Base-by-base conservation (phyloP, 2,888 invertebrate genomes). In the Athrips mouffetella region DNA sequence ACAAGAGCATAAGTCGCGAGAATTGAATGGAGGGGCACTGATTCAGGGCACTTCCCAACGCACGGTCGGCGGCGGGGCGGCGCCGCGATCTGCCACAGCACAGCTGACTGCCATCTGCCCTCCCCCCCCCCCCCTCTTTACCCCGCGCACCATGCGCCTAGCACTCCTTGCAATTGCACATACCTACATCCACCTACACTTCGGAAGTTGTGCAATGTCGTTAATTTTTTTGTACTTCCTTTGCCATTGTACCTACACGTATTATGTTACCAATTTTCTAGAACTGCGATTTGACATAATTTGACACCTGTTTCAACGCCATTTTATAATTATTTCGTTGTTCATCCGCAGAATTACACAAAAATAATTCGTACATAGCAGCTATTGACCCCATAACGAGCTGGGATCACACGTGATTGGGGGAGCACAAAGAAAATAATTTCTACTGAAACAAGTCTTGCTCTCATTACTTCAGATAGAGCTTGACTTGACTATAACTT, bases 371-470 rank as follows among this genome's bases (percentile, higher is more conserved):
- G 54, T 54, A 72, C 63, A 68, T 66, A 70, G 70, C 80, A 84
- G 86, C 85, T 85, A 85, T 78, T 87, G 86, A 88, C 86, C 87
- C 81, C 81, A 57, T 79, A 82, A 78, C 80, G 82, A 82, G 74
- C 76, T 67, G 71, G 63, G 73, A 72, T 68, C 80, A 86, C 87
- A 88, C 85, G 87, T 88, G 87, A 87, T 86, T 78, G 65, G 62
- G 65, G 68, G 73, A 68, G 71, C 80, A 80, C 82, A 83, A 72
- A 71, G 60, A 62, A 64, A 51, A 51, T 40, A 35, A 45, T 37
- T 37, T 44, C 7, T 16, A 20, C 20, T 13, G 15, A 13, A 11
- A 20, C 20, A 21, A 6, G 16, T n/a, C 25, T n/a, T n/a, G n/a
- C n/a, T n/a, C n/a, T n/a, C n/a, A n/a, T n/a, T n/a, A n/a, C n/a